These are phyloP conservation scores for Origma solitaria DNA, from an alignment of 2,113 vertebrate species.

Conservation along the genomic window DNA sequence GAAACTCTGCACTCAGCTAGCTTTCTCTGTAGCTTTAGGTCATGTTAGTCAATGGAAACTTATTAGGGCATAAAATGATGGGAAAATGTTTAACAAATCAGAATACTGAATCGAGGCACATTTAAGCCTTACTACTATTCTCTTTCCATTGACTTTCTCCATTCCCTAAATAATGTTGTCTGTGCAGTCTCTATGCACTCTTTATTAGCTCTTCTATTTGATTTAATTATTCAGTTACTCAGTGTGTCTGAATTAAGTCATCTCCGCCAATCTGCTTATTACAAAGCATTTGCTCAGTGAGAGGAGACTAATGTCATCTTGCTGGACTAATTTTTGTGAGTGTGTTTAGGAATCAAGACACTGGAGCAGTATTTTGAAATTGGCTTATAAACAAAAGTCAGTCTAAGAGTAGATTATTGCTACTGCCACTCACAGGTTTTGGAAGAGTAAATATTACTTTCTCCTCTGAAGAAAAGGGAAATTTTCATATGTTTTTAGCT, in stretches of 20 bases:
- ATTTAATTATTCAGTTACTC: slow-evolving; percentile 60
- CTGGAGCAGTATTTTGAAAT: background rate
- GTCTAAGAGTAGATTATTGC: background rate
- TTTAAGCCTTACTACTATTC: background rate
- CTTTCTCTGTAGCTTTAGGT: slow-evolving; percentile 20
- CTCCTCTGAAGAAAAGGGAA: background rate
- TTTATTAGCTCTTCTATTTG: slow-evolving; percentile 54
- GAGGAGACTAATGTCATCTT: background rate
- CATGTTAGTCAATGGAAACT: slow-evolving; percentile 21
- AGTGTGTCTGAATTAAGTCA: slow-evolving; percentile 50
- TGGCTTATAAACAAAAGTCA: background rate
- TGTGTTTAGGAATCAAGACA: background rate
- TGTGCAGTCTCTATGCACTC: background rate
- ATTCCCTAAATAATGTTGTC: background rate
- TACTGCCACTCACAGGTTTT: background rate
- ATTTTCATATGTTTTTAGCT: background rate
- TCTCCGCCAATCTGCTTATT: slow-evolving; percentile 2
- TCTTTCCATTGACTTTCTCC: background rate
- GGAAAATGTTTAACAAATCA: slow-evolving; percentile 20
- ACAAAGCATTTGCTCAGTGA: background rate
- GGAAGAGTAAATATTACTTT: background rate
- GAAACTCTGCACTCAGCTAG: background rate
- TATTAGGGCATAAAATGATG: slow-evolving; percentile 44
- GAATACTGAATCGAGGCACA: background rate
- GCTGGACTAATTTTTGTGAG: background rate